phyloP scores from a whole-genome alignment of 2,113 vertebrate species.

The Sapajus apella region DNA sequence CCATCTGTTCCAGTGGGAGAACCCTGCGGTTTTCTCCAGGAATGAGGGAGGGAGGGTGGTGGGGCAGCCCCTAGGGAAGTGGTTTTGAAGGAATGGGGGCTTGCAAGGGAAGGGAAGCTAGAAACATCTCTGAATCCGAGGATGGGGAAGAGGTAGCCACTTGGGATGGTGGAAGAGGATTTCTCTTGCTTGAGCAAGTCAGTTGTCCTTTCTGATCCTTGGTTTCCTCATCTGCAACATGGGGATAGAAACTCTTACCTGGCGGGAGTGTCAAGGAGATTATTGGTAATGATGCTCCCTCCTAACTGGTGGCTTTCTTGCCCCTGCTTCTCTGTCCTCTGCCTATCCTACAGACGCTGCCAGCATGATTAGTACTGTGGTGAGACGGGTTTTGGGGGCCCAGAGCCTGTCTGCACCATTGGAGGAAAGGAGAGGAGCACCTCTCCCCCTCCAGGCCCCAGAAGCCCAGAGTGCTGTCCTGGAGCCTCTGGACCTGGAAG shows the following conservation, averaged over 20 bases:
- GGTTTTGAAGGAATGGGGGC: neutral
- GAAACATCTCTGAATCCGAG: neutral
- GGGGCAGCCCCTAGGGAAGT: neutral
- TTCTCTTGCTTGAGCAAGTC: slow-evolving; percentile 1
- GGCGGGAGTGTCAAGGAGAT: neutral
- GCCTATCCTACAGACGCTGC: neutral
- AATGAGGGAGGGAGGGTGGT: neutral
- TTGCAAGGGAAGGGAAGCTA: neutral
- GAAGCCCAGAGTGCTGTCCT: neutral
- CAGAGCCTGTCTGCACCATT: neutral
- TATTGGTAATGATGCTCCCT: neutral
- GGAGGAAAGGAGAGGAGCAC: neutral
- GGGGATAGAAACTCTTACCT: neutral
- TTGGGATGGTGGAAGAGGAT: neutral
- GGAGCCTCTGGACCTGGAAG: neutral
- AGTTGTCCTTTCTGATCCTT: neutral
- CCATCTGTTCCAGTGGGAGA: neutral
- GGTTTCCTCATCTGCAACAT: neutral
- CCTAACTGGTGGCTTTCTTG: neutral
- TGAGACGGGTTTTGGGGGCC: neutral
- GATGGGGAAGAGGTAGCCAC: neutral
- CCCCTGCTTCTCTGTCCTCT: too few species aligned
- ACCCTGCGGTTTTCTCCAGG: slow-evolving; percentile 21
- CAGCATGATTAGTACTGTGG: neutral
- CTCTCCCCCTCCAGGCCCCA: too few species aligned